Conservation (phyloP, 2,888 invertebrate species). For the Cordilura impudica region DNA sequence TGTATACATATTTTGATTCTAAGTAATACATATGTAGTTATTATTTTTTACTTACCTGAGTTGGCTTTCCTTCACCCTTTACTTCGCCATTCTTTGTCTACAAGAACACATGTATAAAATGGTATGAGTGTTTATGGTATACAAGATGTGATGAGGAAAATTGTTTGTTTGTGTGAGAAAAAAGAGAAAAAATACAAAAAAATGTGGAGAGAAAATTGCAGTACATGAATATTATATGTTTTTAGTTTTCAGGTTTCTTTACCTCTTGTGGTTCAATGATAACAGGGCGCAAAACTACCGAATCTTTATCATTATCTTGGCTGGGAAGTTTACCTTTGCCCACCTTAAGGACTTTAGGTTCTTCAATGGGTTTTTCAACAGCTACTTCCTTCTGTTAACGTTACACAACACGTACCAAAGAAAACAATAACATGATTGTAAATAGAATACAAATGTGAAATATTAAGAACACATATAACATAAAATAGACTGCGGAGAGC, state of each 20-base stretch:
- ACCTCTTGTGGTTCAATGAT: constrained; percentile 78
- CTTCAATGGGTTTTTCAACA: constrained; percentile 65
- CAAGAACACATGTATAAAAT: not conserved
- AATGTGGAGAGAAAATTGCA: not conserved
- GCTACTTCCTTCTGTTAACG: constrained; percentile 71
- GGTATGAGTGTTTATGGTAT: not conserved
- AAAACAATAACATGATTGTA: constrained; percentile 69
- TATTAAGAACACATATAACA: not conserved
- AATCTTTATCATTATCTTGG: constrained; percentile 69
- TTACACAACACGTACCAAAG: constrained; percentile 57
- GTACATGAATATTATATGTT: not conserved
- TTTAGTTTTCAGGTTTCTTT: constrained; percentile 41
- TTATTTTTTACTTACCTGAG: constrained; percentile 51
- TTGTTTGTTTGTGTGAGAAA: not conserved
- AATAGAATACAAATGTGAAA: not conserved
- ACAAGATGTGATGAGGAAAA: not conserved
- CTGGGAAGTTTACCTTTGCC: constrained; percentile 76
- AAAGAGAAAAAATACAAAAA: not conserved
- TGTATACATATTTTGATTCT: no score
- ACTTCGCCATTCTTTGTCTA: constrained; percentile 50
- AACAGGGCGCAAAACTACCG: constrained; percentile 73
- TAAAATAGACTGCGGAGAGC: not conserved
- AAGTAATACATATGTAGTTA: no score
- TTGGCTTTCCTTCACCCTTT: constrained; percentile 37
- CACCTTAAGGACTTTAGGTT: constrained; percentile 70